Evolutionary conservation across 2,888 invertebrate genomes (phyloP).

Genomic region (Agrotis ipsilon): DNA sequence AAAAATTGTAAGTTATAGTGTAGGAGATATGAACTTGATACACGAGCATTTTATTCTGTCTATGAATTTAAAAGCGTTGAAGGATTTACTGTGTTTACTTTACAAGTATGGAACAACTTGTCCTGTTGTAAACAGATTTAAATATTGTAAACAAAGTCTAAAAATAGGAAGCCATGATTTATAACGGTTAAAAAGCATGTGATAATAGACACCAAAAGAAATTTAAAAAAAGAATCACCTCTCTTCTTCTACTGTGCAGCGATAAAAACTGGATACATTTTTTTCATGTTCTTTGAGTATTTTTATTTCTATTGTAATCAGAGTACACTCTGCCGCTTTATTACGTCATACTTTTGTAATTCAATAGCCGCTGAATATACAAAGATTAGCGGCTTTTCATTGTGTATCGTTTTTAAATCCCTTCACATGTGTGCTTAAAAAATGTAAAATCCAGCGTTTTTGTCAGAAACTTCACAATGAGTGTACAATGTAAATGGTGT

Average conservation of each 20-base stretch:
- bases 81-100: constrained; percentile 60
- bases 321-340: constrained; percentile 71
- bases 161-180: constrained; percentile 49
- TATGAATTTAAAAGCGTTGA: constrained; percentile 60
- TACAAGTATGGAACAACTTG: constrained; percentile 46
- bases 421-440: constrained; percentile 22
- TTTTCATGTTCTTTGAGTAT: constrained; percentile 56
- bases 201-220: constrained; percentile 14
- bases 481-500: constrained; percentile 16
- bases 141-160: constrained; percentile 41
- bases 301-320: constrained; percentile 72
- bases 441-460: constrained; percentile 5
- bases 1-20: constrained; percentile 56
- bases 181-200: constrained; percentile 29
- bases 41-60: constrained; percentile 53
- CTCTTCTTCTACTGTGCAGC: constrained; percentile 37
- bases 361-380: constrained; percentile 72
- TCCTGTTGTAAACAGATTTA: constrained; percentile 56
- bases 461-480: constrained; percentile 23
- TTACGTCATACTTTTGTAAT: constrained; percentile 72
- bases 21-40: constrained; percentile 51
- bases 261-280: constrained; percentile 45
- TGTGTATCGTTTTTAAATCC: constrained; percentile 50
- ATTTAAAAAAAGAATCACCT: constrained; percentile 11
- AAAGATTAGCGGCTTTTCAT: constrained; percentile 72